These are phyloP conservation scores for Brachionus sp. DNA, from an alignment of 1,140 invertebrate species.

Conservation along the genomic window DNA sequence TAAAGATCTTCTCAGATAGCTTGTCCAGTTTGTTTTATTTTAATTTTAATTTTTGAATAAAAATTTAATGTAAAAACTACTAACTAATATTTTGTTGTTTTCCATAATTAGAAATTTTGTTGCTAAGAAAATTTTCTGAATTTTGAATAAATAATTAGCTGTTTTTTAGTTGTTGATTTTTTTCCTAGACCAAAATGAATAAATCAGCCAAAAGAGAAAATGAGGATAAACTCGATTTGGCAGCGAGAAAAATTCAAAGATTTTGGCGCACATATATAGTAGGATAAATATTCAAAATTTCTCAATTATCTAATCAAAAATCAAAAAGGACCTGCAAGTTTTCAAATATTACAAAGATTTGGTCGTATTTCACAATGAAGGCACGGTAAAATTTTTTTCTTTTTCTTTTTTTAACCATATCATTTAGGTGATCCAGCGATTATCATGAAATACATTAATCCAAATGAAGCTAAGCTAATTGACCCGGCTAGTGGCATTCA, in stretches of 20 bases:
- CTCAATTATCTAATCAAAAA: neutral
- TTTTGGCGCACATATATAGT: conserved; percentile 44
- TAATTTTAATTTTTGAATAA: conserved; percentile 3
- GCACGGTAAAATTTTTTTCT: neutral
- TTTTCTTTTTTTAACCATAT: conserved; percentile 44
- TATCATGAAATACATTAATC: conserved; percentile 58
- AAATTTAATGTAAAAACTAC: neutral
- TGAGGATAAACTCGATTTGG: neutral
- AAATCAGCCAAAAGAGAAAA: neutral
- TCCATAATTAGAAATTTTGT: neutral
- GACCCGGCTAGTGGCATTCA: conserved; percentile 57
- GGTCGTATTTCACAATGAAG: conserved; percentile 53
- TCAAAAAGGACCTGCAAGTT: conserved; percentile 56
- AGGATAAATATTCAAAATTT: neutral
- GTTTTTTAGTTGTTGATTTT: neutral
- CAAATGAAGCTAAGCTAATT: conserved; percentile 56
- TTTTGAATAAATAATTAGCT: conserved; percentile 31
- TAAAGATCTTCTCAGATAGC: conserved; percentile 9
- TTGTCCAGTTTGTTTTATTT: neutral
- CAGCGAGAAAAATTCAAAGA: conserved; percentile 37
- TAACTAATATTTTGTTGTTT: neutral
- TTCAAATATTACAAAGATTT: conserved; percentile 58
- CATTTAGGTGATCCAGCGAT: conserved; percentile 54
- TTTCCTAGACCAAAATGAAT: neutral
- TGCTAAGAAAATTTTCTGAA: neutral